These are phyloP conservation scores for Phalloptychus januarius DNA, from an alignment of 2,797 vertebrate species.

Conservation along the genomic window DNA sequence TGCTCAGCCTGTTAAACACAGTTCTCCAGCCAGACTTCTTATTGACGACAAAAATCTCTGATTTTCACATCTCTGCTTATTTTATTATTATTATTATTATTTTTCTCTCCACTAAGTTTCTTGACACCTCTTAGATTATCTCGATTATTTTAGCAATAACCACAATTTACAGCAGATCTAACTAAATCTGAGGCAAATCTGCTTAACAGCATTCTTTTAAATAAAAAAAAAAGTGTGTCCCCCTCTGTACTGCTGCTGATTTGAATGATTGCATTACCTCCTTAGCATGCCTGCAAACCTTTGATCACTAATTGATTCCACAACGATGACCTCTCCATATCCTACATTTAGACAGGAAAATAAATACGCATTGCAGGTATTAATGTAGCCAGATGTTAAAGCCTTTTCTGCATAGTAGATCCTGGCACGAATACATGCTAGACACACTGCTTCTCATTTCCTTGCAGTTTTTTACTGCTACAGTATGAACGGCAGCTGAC, in stretches of 20 bases:
- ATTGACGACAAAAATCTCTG: neutral
- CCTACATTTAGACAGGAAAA: neutral
- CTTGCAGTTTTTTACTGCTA: slow-evolving; percentile 20
- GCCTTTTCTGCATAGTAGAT: slow-evolving; percentile 5
- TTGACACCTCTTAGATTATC: neutral
- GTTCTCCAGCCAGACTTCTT: neutral
- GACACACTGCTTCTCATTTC: slow-evolving; percentile 17
- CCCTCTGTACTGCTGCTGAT: no score
- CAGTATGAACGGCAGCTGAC: slow-evolving; percentile 42
- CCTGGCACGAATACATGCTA: neutral
- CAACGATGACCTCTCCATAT: neutral
- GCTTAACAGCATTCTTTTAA: neutral
- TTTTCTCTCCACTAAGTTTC: neutral
- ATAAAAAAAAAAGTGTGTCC: no score
- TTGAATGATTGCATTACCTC: no score
- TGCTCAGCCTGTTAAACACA: neutral
- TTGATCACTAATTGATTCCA: no score
- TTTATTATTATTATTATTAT: no score
- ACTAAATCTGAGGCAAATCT: neutral
- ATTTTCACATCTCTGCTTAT: neutral
- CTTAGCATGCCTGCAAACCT: no score
- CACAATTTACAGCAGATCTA: neutral
- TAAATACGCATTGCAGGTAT: neutral
- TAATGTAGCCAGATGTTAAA: neutral
- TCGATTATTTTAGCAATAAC: neutral